Percentiles rank a stretch among this genome's conserved stretches.
Evolutionary conservation across 53 echinoderm and acorn worm genomes (phyloP).

Genomic region (Mesocentrotus franciscanus): DNA sequence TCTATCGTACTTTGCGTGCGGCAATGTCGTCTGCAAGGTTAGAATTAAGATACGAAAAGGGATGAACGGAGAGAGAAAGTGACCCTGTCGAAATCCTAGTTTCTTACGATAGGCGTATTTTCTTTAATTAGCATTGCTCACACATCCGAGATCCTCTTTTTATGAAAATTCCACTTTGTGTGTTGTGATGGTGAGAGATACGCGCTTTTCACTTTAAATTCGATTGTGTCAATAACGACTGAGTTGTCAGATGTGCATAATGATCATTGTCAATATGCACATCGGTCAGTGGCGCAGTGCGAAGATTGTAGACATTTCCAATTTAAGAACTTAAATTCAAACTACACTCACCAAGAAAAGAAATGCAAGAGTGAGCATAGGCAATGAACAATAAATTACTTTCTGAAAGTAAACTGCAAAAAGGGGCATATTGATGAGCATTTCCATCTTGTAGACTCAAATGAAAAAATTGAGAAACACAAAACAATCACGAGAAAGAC

Average conservation of each 20-base stretch:
- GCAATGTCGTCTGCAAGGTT: constrained; percentile 32
- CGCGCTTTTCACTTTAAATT: neutral
- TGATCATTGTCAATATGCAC: neutral
- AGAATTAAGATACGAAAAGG: neutral
- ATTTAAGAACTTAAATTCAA: neutral
- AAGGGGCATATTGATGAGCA: no score
- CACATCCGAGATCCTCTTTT: neutral
- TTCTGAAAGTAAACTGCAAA: no score
- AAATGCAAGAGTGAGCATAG: no score
- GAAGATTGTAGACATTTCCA: neutral
- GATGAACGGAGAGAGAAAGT: neutral
- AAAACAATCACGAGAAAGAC: no score
- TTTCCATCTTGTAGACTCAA: no score
- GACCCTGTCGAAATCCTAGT: neutral
- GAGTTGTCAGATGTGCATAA: neutral
- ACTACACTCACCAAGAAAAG: neutral
- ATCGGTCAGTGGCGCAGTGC: neutral
- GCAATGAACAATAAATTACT: no score
- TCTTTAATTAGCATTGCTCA: neutral
- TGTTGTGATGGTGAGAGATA: neutral
- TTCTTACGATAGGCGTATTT: neutral
- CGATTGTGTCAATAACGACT: neutral
- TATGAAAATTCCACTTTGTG: neutral
- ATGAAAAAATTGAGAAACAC: no score
- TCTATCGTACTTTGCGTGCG: constrained; percentile 28